Base-by-base conservation (phyloP, 2,888 invertebrate species). In the Phaedon cochleariae region DNA sequence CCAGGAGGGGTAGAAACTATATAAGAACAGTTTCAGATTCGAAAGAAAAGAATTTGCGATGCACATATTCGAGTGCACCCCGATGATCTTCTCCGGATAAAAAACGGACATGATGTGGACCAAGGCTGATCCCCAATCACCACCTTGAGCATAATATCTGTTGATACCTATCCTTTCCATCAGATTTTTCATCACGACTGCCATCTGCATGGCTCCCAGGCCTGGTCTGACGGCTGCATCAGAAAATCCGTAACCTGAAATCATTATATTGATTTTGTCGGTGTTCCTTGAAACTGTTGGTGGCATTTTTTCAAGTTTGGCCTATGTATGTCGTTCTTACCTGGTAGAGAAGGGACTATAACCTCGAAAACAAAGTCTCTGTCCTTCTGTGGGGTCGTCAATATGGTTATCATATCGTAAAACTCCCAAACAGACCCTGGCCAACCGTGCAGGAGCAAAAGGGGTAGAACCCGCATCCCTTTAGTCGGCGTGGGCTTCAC, bases 351-450 rank as follows among this genome's bases (percentile, higher is more conserved):
- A 0, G 85, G 85, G 0, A 86, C 86, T 9, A 90, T 85, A 60
- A 90, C 82, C 79, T 91, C 90, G 71, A 90, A 91, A 7, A 88
- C 89, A 66, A 89, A 89, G 68, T 88, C 83, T 34, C 85, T 70
- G 10, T 70, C 72, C 45, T 83, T 76, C 53, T 84, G 83, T 0
- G 85, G 85, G 0, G 84, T 84, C 0, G 87, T 90, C n/a, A 94
- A 83, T 51, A 88, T 78, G 0, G 93, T 92, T 58, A 94, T 90
- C 0, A 93, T 82, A 61, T 90, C 90, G 76, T 92, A 91, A 82
- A 95, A 95, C 83, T 96, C 96, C n/a, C 90, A 85, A 1, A 95
- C 87, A 0, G 93, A 93, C 0, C 95, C 94, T 0, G 96, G 95
- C 96, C 96, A 96, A 41, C 96, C 96, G 79, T 97, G 96, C 15